Evolutionary conservation across 1,140 invertebrate species (phyloP).

Genomic region (Ceratosolen fusciceps): DNA sequence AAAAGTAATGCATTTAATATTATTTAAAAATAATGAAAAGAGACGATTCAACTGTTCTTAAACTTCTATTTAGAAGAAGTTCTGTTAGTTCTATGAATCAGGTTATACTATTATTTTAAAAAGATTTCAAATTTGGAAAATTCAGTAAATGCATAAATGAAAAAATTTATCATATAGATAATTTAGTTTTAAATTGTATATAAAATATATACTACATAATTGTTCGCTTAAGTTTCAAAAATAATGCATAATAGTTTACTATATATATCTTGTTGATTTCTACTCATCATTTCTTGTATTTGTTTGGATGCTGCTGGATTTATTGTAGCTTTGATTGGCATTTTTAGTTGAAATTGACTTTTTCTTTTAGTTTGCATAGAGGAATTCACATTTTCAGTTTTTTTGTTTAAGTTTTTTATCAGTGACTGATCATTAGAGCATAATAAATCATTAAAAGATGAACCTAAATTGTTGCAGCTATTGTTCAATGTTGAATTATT

Average conservation of each 20-base stretch:
- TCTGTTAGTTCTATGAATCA: too few species aligned
- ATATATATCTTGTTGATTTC: constrained; percentile 31
- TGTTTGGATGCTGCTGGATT: constrained; percentile 52
- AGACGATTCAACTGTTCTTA: too few species aligned
- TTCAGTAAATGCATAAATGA: too few species aligned
- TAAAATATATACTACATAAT: not conserved
- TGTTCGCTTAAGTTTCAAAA: not conserved
- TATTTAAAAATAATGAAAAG: not conserved
- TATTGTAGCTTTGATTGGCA: constrained; percentile 59
- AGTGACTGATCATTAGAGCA: not conserved
- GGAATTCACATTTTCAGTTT: not conserved
- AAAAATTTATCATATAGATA: too few species aligned
- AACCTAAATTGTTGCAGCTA: not conserved
- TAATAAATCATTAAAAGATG: not conserved
- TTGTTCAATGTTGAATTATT: not conserved
- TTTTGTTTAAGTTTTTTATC: not conserved
- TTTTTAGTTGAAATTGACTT: constrained; percentile 59
- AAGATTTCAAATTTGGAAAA: too few species aligned
- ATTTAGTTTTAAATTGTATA: not conserved
- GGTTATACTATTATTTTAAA: too few species aligned
- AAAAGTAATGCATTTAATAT: not conserved
- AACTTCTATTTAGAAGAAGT: too few species aligned
- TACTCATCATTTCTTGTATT: constrained; percentile 59
- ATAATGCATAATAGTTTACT: not conserved
- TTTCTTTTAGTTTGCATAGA: constrained; percentile 43